Evolutionary conservation across 2,888 invertebrate genomes (phyloP).

Genomic region (Slavum lentiscoides): DNA sequence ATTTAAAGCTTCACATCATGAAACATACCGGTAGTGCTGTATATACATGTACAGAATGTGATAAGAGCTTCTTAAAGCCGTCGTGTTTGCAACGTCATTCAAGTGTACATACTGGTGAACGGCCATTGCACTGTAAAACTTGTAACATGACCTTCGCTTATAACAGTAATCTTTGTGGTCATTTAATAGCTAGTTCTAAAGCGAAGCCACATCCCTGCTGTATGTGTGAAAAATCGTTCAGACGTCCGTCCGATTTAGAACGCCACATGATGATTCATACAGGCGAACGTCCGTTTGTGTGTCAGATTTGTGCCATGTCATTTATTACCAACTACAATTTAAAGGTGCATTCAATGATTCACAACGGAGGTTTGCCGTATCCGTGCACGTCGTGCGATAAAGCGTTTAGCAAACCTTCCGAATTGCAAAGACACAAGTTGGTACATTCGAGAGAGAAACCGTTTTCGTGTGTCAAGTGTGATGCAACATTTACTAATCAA

Average conservation of each 20-base stretch:
- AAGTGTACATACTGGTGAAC: slow-evolving; percentile 55
- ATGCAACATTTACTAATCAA: slow-evolving; percentile 56
- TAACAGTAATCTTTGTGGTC: slow-evolving; percentile 56
- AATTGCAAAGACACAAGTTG: slow-evolving; percentile 57
- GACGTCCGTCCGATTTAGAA: slow-evolving; percentile 56
- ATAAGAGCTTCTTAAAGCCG: slow-evolving; percentile 55
- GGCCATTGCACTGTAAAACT: slow-evolving; percentile 55
- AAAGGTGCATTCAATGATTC: slow-evolving; percentile 56
- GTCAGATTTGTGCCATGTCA: slow-evolving; percentile 56
- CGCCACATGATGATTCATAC: slow-evolving; percentile 57
- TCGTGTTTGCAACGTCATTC: slow-evolving; percentile 56
- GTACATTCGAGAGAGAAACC: slow-evolving; percentile 58
- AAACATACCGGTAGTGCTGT: slow-evolving; percentile 55
- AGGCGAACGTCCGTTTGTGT: slow-evolving; percentile 58
- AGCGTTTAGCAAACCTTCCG: slow-evolving; percentile 58
- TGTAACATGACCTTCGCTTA: slow-evolving; percentile 56
- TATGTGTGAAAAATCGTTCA: slow-evolving; percentile 56
- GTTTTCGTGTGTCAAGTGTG: slow-evolving; percentile 57
- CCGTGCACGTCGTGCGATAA: slow-evolving; percentile 57
- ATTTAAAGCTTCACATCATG: slow-evolving; percentile 55
- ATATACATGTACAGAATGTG: slow-evolving; percentile 55
- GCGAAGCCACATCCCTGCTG: slow-evolving; percentile 56
- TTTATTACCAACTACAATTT: slow-evolving; percentile 57
- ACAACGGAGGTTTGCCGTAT: slow-evolving; percentile 56
- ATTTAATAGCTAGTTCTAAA: slow-evolving; percentile 56